These are phyloP conservation scores for Bucorvus abyssinicus DNA, from an alignment of 2,797 vertebrate species.

Conservation along the genomic window DNA sequence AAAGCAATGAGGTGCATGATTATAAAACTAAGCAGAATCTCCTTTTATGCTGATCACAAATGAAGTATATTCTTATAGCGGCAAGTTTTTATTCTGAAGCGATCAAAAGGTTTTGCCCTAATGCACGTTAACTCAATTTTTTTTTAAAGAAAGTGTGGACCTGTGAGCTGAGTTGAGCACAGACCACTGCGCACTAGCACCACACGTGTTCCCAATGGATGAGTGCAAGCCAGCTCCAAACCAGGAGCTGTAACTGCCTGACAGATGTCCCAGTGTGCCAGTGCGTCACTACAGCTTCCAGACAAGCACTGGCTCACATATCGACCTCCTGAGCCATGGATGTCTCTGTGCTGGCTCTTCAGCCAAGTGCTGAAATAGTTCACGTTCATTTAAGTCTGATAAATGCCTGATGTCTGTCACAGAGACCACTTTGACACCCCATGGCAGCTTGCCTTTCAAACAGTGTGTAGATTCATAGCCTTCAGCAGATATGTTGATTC, in stretches of 20 bases:
- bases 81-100: neutral
- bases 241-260: neutral
- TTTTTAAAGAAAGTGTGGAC: neutral
- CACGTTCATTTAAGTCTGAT: neutral
- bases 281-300: neutral
- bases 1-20: neutral
- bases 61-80: neutral
- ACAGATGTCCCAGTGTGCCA: neutral
- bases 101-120: neutral
- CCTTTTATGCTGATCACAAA: neutral
- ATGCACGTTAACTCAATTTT: neutral
- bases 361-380: neutral
- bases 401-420: neutral
- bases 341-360: neutral
- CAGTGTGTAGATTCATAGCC: neutral
- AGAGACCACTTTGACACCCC: neutral
- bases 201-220: rapidly evolving
- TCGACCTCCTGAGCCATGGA: neutral
- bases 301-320: neutral
- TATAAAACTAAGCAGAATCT: neutral
- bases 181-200: neutral
- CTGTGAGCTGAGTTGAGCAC: neutral
- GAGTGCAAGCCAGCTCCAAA: neutral
- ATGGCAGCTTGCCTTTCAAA: neutral
- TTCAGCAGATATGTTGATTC: neutral